A percentile compares a stretch with the other conserved stretches of the same genome.
Conservation (phyloP, 92 coral and sea anemone genomes). For the Isaurus tuberculatus region DNA sequence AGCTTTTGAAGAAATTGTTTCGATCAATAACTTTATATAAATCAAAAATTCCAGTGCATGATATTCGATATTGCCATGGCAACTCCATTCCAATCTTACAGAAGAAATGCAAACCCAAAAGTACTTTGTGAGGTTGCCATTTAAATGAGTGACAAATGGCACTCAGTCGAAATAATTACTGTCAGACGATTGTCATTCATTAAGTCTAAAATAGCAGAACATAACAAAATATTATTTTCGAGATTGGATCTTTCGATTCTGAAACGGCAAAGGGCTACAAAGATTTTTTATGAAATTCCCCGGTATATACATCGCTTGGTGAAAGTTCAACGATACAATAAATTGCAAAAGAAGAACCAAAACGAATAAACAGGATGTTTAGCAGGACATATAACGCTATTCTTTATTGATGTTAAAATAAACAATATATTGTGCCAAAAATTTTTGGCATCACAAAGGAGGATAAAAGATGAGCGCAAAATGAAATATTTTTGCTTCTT, state of each 20-base stretch:
- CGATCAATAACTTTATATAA: constrained; percentile 2
- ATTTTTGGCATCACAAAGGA: constrained; percentile 27
- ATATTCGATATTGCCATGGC: constrained; percentile 16
- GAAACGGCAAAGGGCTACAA: neutral
- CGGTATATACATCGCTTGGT: neutral
- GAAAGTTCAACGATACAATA: neutral
- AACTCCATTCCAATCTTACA: neutral
- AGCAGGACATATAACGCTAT: constrained; percentile 12
- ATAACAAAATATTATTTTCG: neutral
- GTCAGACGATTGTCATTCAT: constrained; percentile 26
- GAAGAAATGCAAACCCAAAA: neutral
- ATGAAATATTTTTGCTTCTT: neutral
- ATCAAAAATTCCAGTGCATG: neutral
- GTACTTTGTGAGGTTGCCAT: neutral
- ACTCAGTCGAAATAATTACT: constrained; percentile 23
- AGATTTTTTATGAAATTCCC: neutral
- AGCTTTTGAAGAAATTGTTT: neutral
- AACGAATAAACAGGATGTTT: constrained; percentile 44
- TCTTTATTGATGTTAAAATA: constrained; percentile 36
- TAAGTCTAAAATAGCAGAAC: neutral
- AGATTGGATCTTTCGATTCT: neutral
- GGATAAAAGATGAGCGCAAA: constrained; percentile 13
- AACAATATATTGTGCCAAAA: constrained; percentile 35
- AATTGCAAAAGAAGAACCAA: neutral
- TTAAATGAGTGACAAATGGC: constrained; percentile 22